Percentiles rank a stretch among this genome's conserved stretches.
Conservation (phyloP, 2,113 vertebrate species). For the Seriola quinqueradiata region DNA sequence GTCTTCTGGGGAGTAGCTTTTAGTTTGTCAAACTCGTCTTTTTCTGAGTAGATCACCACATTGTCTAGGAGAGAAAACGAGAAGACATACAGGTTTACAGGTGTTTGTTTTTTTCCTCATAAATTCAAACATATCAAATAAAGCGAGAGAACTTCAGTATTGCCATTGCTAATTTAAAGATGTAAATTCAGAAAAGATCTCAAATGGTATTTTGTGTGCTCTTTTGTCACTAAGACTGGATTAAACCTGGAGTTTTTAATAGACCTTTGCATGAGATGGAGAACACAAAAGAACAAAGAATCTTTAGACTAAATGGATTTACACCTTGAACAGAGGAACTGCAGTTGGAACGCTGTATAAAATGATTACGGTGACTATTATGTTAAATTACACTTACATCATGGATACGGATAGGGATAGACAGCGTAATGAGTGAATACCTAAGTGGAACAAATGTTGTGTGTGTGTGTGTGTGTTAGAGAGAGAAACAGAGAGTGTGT, state of each 20-base stretch:
- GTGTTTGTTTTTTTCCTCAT: neutral
- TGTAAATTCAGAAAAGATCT: neutral
- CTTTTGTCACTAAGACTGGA: neutral
- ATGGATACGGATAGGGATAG: constrained; percentile 57
- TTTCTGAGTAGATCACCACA: constrained; percentile 95
- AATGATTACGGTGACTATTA: constrained; percentile 62
- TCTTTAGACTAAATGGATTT: constrained; percentile 24
- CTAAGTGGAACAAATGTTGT: constrained; percentile 55
- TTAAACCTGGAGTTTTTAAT: neutral
- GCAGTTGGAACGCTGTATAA: constrained; percentile 22
- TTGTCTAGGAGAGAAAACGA: constrained; percentile 84
- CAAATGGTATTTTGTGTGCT: neutral
- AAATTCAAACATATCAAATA: neutral
- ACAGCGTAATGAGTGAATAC: constrained; percentile 61
- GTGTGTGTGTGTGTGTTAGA: constrained; percentile 10
- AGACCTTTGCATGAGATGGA: neutral
- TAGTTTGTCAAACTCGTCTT: constrained; percentile 96
- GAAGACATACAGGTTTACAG: neutral
- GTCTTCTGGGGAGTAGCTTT: constrained; percentile 91
- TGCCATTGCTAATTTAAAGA: neutral
- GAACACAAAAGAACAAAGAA: neutral
- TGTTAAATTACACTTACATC: constrained; percentile 55
- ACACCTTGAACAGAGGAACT: neutral
- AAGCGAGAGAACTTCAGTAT: neutral
- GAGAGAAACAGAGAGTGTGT: neutral